A percentile compares a stretch with the other conserved stretches of the same genome.
phyloP scores from a whole-genome alignment of 2,113 vertebrate species.

The Vulpes lagopus region DNA sequence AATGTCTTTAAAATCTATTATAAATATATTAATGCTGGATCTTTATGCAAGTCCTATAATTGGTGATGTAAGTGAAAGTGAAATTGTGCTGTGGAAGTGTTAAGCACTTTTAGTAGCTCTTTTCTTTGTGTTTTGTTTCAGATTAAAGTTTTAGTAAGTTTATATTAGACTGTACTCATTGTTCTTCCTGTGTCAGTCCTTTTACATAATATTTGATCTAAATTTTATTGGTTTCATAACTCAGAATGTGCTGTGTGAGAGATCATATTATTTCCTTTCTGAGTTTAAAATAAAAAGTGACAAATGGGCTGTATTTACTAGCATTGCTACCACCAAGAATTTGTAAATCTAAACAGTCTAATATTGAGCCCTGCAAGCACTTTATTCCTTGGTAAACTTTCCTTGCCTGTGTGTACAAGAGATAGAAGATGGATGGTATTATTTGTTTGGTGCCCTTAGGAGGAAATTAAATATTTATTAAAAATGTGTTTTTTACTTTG shows the following conservation, averaged over 20 bases:
- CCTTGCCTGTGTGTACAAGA: not conserved
- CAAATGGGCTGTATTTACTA: constrained; percentile 13
- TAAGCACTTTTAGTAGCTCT: not conserved
- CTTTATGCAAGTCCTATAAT: not conserved
- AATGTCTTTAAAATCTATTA: not conserved
- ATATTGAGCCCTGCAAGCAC: not conserved
- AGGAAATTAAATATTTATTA: constrained; percentile 76
- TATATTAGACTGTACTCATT: not conserved
- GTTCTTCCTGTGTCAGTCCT: not conserved
- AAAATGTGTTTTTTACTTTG: constrained; percentile 57
- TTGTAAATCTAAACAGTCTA: not conserved
- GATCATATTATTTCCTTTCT: not conserved
- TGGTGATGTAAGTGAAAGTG: not conserved
- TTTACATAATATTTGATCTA: constrained; percentile 50
- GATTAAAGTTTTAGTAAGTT: constrained; percentile 38
- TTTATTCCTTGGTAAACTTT: constrained; percentile 10
- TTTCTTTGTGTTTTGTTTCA: not conserved
- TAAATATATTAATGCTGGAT: not conserved
- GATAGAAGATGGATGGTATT: constrained; percentile 51
- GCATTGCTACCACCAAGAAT: constrained; percentile 1
- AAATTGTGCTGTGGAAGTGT: not conserved
- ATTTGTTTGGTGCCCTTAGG: constrained; percentile 46
- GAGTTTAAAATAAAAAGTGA: constrained; percentile 52
- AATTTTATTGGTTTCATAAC: constrained; percentile 54
- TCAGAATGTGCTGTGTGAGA: not conserved